phyloP scores from a whole-genome alignment of 1,140 invertebrate genomes.

The Penaeus indicus region DNA sequence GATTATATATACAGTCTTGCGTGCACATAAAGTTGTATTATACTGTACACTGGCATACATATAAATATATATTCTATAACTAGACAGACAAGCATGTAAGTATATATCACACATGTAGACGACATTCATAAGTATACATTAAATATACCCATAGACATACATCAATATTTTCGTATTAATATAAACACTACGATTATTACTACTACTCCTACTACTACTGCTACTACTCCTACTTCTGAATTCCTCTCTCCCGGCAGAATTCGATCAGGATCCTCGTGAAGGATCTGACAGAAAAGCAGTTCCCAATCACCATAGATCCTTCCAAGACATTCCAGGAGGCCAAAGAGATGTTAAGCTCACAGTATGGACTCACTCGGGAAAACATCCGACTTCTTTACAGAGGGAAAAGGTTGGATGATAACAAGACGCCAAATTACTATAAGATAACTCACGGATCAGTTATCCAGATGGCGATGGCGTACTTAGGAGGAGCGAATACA shows the following conservation, averaged over 20 bases:
- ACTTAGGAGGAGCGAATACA: background rate
- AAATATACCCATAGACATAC: too few species aligned
- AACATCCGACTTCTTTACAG: slow-evolving; percentile 11
- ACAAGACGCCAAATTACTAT: background rate
- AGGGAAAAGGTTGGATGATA: background rate
- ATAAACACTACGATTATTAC: too few species aligned
- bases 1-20: too few species aligned
- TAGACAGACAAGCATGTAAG: too few species aligned
- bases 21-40: too few species aligned
- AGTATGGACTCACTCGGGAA: slow-evolving; percentile 2
- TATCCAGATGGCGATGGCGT: slow-evolving; percentile 3
- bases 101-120: too few species aligned
- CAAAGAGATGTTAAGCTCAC: background rate
- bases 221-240: too few species aligned
- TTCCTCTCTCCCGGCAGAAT: background rate
- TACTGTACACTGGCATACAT: too few species aligned
- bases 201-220: too few species aligned
- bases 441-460: background rate
- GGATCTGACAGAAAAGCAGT: slow-evolving; percentile 18
- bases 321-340: background rate
- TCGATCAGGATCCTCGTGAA: background rate
- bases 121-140: too few species aligned
- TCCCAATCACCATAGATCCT: background rate
- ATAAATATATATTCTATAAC: too few species aligned
- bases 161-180: too few species aligned